These are phyloP conservation scores for Leptobrachium ailaonicum DNA, from an alignment of 2,113 vertebrate genomes.

Conservation along the genomic window DNA sequence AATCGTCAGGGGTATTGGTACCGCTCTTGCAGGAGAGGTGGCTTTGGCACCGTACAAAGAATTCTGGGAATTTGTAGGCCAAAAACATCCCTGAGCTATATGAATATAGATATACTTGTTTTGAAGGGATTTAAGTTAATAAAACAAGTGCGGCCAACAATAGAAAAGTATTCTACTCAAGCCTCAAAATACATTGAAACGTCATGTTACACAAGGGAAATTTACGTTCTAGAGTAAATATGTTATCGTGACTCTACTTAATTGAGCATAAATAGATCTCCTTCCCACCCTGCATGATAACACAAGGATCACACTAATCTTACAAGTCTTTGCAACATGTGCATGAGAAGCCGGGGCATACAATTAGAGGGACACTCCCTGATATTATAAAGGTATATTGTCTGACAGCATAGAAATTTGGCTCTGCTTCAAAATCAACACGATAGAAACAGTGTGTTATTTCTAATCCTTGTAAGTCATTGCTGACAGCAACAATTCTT, in stretches of 20 bases:
- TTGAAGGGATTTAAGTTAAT: too few species aligned
- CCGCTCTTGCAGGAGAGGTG: too few species aligned
- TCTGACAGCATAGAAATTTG: slow-evolving; percentile 37
- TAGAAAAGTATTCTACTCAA: too few species aligned
- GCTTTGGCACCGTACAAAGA: too few species aligned
- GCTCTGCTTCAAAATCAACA: slow-evolving; percentile 43
- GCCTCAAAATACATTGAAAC: too few species aligned
- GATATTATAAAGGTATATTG: slow-evolving; percentile 43
- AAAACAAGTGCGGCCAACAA: too few species aligned
- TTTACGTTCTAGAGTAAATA: background rate
- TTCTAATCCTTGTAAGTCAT: slow-evolving; percentile 32
- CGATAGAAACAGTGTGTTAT: slow-evolving; percentile 33
- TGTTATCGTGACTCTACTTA: slow-evolving; percentile 37
- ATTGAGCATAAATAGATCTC: slow-evolving; percentile 31
- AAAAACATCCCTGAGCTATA: too few species aligned
- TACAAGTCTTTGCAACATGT: slow-evolving; percentile 30
- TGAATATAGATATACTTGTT: too few species aligned
- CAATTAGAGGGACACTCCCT: slow-evolving; percentile 42
- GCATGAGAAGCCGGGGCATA: slow-evolving; percentile 31
- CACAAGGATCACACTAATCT: slow-evolving; percentile 36
- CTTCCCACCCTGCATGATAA: slow-evolving; percentile 47
- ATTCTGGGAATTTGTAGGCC: too few species aligned
- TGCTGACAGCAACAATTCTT: slow-evolving; percentile 33
- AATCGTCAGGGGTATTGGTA: too few species aligned
- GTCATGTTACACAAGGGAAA: too few species aligned